Percentiles rank a stretch among this genome's conserved stretches.
Conservation (phyloP, 2,888 invertebrate genomes). For the Orchesellides sinensis region DNA sequence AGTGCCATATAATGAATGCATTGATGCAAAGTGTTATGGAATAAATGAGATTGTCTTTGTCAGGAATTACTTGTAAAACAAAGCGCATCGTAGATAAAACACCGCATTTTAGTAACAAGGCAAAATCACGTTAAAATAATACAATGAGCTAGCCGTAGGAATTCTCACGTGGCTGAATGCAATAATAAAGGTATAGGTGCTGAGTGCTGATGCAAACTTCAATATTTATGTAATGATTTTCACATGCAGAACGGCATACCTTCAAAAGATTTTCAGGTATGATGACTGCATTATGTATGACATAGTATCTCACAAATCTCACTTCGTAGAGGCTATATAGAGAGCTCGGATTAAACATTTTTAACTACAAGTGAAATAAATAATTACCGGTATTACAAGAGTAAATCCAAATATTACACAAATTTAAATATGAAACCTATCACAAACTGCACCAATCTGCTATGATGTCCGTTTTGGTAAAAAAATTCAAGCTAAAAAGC, state of each 20-base stretch:
- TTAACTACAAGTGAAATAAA: background rate
- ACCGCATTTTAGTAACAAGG: too few species aligned
- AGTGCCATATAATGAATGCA: background rate
- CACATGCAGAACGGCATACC: background rate
- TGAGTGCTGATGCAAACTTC: background rate
- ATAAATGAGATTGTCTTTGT: background rate
- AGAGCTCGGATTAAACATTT: background rate
- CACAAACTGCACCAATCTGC: background rate
- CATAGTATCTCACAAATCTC: background rate
- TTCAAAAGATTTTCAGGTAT: background rate
- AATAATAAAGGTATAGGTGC: background rate
- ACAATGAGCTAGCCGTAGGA: too few species aligned
- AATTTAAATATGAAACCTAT: background rate
- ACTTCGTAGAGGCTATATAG: conserved; percentile 3
- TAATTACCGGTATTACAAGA: background rate
- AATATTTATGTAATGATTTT: background rate
- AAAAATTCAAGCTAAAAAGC: background rate
- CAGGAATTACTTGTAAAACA: background rate
- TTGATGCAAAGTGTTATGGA: background rate
- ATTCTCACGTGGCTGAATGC: too few species aligned
- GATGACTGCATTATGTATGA: background rate
- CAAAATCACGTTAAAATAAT: background rate
- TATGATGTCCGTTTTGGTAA: background rate
- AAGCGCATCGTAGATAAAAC: too few species aligned
- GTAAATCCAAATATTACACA: background rate